Evolutionary conservation across 2,888 invertebrate species (phyloP).

Genomic region (Theodoxus fluviatilis): DNA sequence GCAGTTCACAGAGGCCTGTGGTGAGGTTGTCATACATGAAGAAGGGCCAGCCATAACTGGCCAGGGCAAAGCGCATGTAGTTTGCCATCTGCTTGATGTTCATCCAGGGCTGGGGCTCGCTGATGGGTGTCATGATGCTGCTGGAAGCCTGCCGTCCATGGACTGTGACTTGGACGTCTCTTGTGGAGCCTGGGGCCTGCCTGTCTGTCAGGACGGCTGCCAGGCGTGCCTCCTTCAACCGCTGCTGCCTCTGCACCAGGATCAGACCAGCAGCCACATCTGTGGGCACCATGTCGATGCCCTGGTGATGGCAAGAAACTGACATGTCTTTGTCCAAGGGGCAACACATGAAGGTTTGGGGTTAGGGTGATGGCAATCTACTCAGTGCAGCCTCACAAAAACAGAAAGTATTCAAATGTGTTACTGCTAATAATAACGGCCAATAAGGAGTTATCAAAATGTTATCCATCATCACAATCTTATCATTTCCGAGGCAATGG

Average conservation of each 20-base stretch:
- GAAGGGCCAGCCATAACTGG: constrained; percentile 88
- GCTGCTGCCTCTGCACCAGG: constrained; percentile 70
- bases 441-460: too few species aligned
- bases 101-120: constrained; percentile 74
- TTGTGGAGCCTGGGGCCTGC: not conserved
- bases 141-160: constrained; percentile 13
- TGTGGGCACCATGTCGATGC: constrained; percentile 85
- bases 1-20: constrained; percentile 78
- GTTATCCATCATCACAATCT: too few species aligned
- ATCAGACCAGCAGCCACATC: constrained; percentile 88
- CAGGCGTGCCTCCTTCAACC: constrained; percentile 28
- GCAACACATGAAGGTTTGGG: too few species aligned
- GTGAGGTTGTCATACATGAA: constrained; percentile 80
- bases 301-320: too few species aligned
- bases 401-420: too few species aligned
- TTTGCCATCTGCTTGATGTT: constrained; percentile 77
- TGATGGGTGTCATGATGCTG: constrained; percentile 11
- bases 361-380: too few species aligned
- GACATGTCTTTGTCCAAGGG: too few species aligned
- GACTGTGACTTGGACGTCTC: not conserved
- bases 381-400: too few species aligned
- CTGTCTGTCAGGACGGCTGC: constrained; percentile 28
- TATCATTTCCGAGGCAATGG: too few species aligned
- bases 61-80: constrained; percentile 81
- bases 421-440: too few species aligned